Percentiles rank a stretch among this genome's conserved stretches.
These are phyloP conservation scores for Corvus hawaiiensis DNA, from an alignment of 2,113 vertebrate genomes.

Conservation along the genomic window DNA sequence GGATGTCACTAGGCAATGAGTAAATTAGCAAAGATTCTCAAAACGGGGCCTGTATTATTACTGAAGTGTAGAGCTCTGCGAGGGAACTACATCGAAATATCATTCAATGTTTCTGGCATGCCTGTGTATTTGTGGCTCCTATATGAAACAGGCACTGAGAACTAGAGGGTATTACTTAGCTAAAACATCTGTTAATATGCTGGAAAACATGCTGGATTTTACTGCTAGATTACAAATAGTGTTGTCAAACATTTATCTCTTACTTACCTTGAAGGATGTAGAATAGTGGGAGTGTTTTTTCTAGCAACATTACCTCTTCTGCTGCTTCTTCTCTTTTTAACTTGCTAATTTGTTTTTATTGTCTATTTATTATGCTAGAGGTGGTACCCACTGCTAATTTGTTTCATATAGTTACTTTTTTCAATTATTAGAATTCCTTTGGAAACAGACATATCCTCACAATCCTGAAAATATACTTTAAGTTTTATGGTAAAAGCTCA, in stretches of 20 bases:
- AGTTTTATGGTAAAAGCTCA: not conserved
- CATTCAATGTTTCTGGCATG: not conserved
- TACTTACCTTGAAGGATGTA: not conserved
- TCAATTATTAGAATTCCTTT: not conserved
- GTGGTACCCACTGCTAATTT: not conserved
- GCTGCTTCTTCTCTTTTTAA: not conserved
- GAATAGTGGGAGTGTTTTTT: not conserved
- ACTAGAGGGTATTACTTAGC: not conserved
- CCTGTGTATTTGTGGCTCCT: not conserved
- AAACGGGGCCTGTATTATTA: not conserved
- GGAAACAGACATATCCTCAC: not conserved
- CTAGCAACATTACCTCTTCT: not conserved
- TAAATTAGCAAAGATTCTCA: not conserved
- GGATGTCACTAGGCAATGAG: not conserved
- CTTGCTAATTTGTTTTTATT: not conserved
- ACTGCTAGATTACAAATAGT: not conserved
- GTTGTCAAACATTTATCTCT: not conserved
- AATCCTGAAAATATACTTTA: not conserved
- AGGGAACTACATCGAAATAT: not conserved
- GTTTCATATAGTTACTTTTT: not conserved
- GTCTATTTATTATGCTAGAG: not conserved
- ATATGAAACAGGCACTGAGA: not conserved
- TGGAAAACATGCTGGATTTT: not conserved
- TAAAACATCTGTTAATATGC: not conserved
- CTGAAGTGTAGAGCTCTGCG: not conserved